These are phyloP conservation scores for Diarsia rubi DNA, from an alignment of 2,888 invertebrate genomes.

Conservation along the genomic window DNA sequence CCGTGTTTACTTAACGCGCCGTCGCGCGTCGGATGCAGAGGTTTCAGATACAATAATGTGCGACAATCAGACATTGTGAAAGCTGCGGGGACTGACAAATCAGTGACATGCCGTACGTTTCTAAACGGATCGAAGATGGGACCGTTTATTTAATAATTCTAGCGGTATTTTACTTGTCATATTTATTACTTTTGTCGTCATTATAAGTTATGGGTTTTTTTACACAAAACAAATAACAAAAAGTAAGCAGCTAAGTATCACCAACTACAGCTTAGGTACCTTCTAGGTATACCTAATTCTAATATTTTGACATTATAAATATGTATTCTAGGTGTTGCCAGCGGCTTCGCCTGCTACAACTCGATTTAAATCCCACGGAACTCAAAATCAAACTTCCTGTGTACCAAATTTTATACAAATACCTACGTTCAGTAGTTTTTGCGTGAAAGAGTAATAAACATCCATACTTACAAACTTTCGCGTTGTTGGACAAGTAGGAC, in stretches of 20 bases:
- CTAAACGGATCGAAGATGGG: slow-evolving; percentile 53
- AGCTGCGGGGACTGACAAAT: slow-evolving; percentile 75
- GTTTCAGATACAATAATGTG: slow-evolving; percentile 71
- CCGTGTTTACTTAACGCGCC: slow-evolving; percentile 84
- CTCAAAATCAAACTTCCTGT: too few species aligned
- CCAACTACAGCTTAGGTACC: not conserved
- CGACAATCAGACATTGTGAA: slow-evolving; percentile 78
- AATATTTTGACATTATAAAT: not conserved
- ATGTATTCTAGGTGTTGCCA: too few species aligned
- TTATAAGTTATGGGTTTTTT: not conserved
- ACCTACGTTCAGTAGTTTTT: too few species aligned
- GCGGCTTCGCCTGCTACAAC: too few species aligned
- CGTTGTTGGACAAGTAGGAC: too few species aligned
- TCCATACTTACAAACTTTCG: too few species aligned
- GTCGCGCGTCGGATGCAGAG: slow-evolving; percentile 67
- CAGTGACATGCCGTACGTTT: slow-evolving; percentile 68
- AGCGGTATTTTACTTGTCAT: slow-evolving; percentile 36
- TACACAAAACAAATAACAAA: too few species aligned
- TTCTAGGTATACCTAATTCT: not conserved
- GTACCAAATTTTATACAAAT: too few species aligned
- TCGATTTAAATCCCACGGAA: too few species aligned
- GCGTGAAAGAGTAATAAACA: too few species aligned
- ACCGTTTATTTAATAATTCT: slow-evolving; percentile 42
- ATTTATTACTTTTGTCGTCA: not conserved
- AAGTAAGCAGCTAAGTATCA: too few species aligned